Evolutionary conservation across 2,113 vertebrate genomes (phyloP).

Genomic region (Chascanopsetta lugubris): DNA sequence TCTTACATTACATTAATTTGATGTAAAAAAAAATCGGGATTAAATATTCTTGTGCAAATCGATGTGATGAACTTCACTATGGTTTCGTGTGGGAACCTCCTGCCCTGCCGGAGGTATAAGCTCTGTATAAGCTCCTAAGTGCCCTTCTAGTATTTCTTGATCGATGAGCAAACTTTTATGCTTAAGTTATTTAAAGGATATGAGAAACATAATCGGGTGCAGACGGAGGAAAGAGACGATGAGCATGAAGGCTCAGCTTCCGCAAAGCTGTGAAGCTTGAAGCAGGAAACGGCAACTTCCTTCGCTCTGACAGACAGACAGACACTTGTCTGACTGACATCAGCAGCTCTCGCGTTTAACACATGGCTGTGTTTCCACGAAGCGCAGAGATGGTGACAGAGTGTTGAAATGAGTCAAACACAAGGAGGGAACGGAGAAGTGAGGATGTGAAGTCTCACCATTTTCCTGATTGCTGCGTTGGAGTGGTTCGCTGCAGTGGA

Average conservation of each 20-base stretch:
- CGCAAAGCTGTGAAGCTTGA: constrained; percentile 55
- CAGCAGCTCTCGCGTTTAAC: constrained; percentile 28
- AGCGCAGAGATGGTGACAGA: constrained; percentile 2
- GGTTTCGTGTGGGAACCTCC: background rate
- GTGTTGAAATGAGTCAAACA: background rate
- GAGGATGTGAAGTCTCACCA: constrained; percentile 81
- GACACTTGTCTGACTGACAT: constrained; percentile 39
- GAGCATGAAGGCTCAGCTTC: constrained; percentile 39
- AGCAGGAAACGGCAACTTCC: constrained; percentile 78
- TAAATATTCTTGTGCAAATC: background rate
- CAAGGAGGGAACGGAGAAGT: background rate
- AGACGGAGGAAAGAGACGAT: constrained; percentile 39
- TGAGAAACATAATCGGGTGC: background rate
- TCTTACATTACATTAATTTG: too few relatives aligned
- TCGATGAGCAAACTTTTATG: constrained; percentile 23
- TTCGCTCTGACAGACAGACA: constrained; percentile 39
- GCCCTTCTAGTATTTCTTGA: constrained; percentile 21
- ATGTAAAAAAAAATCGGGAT: too few relatives aligned
- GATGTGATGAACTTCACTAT: background rate
- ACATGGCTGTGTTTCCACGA: background rate
- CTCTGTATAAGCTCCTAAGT: background rate
- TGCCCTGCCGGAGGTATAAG: background rate
- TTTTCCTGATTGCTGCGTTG: constrained; percentile 95
- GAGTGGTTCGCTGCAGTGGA: constrained; percentile 97
- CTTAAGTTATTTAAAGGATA: constrained; percentile 24